Evolutionary conservation across 2,888 invertebrate species (phyloP), one percentile per base, ranked within the genome.

Genomic region (Lasiommata megera): DNA sequence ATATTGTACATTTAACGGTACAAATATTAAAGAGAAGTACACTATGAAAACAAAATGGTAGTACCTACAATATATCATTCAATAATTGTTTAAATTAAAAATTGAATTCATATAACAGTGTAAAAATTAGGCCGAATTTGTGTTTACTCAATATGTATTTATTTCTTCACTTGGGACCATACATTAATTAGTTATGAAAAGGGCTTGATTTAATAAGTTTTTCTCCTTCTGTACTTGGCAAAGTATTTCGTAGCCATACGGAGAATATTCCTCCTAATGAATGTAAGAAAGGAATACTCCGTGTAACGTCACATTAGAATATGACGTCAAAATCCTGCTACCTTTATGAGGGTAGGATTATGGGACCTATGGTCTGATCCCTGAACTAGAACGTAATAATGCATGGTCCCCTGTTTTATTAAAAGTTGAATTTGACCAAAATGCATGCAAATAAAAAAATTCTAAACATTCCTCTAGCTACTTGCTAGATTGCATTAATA

Each of bases 391-490:
- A 23, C 12, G n/a, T 43, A n/a, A 41, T 41, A 23, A 14, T 43
- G 43, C 23, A 28, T 43, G 29, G 16, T 31, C 46, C 46, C n/a
- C 11, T 31, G 11, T 11, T 16, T 46, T 16, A 48, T 18, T 12
- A 18, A 48, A 47, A 1, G 17, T 17, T 47, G n/a, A 5, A 36
- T 46, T 8, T 48, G 36, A 36, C 36, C 48, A 36, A 48, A 18
- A n/a, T 9, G 46, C 41, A 41, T 36, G 23, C 48, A 56, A 44
- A 56, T 44, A 36, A 48, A 53, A 56, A 7, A 34, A 48, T 50
- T 59, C 38, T 23, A 31, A 41, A 59, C 50, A 59, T 62, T 62
- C 61, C 54, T 56, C 48, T 56, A 59, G 51, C 47, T 58, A 54
- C n/a, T 11, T 28, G 5, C 28, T 7, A 3, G 23, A 34, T 36